Evolutionary conservation across 2,888 invertebrate genomes (phyloP).

Genomic region (Chaitophorus viminalis): DNA sequence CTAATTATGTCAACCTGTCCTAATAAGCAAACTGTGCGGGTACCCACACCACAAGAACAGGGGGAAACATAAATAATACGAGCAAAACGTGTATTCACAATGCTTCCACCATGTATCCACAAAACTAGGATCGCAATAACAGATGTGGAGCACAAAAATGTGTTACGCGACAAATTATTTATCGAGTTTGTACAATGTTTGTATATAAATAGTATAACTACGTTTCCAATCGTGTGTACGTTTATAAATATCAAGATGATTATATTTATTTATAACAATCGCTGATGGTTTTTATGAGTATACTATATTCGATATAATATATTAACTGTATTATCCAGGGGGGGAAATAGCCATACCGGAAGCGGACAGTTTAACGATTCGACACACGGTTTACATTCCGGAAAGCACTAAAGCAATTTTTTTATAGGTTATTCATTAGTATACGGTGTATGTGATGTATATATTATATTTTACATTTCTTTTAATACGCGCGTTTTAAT

Average conservation of each 20-base stretch:
- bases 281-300: neutral
- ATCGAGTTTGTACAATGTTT: neutral
- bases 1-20: slow-evolving; percentile 4
- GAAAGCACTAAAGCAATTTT: neutral
- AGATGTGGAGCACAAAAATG: neutral
- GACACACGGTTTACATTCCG: slow-evolving; percentile 15
- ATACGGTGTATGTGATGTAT: too few relatives aligned
- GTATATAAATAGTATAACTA: neutral
- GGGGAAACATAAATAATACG: neutral
- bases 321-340: too few relatives aligned
- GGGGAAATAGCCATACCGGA: too few relatives aligned
- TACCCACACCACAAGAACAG: neutral
- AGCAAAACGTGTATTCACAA: neutral
- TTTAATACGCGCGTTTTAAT: neutral
- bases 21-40: neutral
- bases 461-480: neutral
- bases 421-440: slow-evolving; percentile 9
- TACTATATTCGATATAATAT: too few relatives aligned
- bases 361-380: slow-evolving; percentile 53
- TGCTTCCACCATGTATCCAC: too few relatives aligned
- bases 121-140: neutral
- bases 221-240: neutral
- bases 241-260: too few relatives aligned
- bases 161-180: neutral
- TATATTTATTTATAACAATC: neutral